phyloP scores from a whole-genome alignment of 2,888 invertebrate species.

The Lydus trimaculatus region DNA sequence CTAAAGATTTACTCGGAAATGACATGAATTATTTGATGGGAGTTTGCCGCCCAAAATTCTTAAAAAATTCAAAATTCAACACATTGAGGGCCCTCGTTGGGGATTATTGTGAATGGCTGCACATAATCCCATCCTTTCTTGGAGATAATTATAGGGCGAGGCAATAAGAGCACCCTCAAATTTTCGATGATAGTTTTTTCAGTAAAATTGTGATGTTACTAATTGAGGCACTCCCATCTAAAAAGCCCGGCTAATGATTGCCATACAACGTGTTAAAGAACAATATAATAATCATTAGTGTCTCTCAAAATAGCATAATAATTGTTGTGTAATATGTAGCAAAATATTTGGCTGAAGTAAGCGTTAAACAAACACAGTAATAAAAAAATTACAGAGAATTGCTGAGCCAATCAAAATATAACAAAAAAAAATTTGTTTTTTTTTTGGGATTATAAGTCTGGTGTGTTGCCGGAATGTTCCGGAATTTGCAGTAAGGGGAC shows the following conservation, averaged over 20 bases:
- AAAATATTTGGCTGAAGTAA: constrained; percentile 41
- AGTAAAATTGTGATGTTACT: constrained; percentile 19
- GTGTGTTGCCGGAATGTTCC: constrained; percentile 39
- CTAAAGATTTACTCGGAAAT: constrained; percentile 24
- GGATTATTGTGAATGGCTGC: constrained; percentile 72
- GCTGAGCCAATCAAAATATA: constrained; percentile 64
- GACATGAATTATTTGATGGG: constrained; percentile 43
- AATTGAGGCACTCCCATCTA: constrained; percentile 48
- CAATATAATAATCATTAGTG: constrained; percentile 41
- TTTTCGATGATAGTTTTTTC: constrained; percentile 35
- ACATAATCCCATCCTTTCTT: constrained; percentile 61
- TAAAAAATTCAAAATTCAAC: constrained; percentile 45
- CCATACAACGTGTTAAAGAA: constrained; percentile 43
- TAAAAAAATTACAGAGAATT: constrained; percentile 57
- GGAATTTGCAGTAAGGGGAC: constrained; percentile 52
- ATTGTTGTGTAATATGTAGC: constrained; percentile 37
- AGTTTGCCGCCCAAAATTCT: constrained; percentile 37
- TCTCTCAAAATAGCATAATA: constrained; percentile 28
- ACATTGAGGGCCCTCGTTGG: constrained; percentile 60
- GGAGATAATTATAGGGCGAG: constrained; percentile 51
- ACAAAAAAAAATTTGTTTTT: constrained; percentile 26
- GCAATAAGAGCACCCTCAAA: constrained; percentile 57
- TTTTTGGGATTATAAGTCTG: constrained; percentile 47
- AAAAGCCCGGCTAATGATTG: constrained; percentile 55
- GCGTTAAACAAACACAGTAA: constrained; percentile 41